Conservation (phyloP, 2,113 vertebrate genomes). For the Crocuta crocuta region DNA sequence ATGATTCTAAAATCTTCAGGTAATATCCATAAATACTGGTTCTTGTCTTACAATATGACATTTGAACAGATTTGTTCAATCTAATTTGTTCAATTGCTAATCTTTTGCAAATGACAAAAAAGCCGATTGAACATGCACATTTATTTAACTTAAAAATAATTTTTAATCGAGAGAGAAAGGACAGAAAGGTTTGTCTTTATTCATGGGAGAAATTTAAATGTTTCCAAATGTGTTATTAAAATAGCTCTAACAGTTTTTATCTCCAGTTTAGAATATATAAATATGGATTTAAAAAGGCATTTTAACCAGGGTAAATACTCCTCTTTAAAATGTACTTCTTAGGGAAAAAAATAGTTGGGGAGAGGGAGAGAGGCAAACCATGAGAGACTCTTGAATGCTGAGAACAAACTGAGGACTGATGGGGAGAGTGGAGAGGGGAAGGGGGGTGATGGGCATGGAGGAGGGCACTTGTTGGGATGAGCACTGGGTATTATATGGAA, state of each 20-base stretch:
- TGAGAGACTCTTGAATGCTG: too few species aligned
- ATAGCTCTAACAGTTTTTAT: constrained; percentile 5
- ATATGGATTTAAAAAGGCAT: neutral
- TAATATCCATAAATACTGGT: neutral
- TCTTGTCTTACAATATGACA: neutral
- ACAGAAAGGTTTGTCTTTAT: neutral
- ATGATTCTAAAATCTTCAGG: neutral
- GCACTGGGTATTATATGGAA: too few species aligned
- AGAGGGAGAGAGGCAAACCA: too few species aligned
- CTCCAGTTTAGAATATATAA: neutral
- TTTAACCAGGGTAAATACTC: neutral
- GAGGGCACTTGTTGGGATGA: too few species aligned
- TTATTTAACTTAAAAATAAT: neutral
- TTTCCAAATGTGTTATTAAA: constrained; percentile 36
- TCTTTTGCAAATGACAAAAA: neutral
- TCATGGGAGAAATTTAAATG: neutral
- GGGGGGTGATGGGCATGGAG: too few species aligned
- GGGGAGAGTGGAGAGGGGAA: too few species aligned
- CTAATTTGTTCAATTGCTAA: neutral
- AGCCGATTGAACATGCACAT: neutral
- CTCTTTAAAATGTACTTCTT: neutral
- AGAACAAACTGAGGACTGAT: too few species aligned
- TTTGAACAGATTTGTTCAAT: neutral
- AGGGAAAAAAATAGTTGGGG: too few species aligned
- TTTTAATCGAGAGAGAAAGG: constrained; percentile 1